phyloP scores from a whole-genome alignment of 2,888 invertebrate genomes.

The Anorthoa munda region DNA sequence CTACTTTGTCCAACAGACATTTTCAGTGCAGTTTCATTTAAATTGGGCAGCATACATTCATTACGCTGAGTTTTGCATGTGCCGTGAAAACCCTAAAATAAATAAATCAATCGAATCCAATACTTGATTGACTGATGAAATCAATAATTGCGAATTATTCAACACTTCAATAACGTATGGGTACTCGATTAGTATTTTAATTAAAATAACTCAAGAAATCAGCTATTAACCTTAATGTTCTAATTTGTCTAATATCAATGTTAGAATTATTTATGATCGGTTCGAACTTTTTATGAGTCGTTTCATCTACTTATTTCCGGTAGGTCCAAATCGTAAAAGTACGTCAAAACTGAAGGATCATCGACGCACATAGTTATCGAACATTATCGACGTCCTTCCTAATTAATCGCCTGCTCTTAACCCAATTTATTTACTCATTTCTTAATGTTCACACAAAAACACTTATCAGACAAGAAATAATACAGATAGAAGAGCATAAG shows the following conservation, averaged over 20 bases:
- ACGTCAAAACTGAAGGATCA: too few relatives aligned
- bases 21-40: too few relatives aligned
- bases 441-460: too few relatives aligned
- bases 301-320: conserved; percentile 33
- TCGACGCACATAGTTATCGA: too few relatives aligned
- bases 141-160: conserved; percentile 42
- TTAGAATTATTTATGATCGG: conserved; percentile 20
- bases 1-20: too few relatives aligned
- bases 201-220: conserved; percentile 50
- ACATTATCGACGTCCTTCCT: too few relatives aligned
- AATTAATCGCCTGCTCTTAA: too few relatives aligned
- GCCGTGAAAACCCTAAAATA: not conserved
- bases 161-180: conserved; percentile 23
- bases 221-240: conserved; percentile 41
- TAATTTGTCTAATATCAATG: conserved; percentile 33
- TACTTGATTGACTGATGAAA: conserved; percentile 36
- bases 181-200: conserved; percentile 53
- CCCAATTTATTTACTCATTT: too few relatives aligned
- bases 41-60: too few relatives aligned
- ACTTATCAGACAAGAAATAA: too few relatives aligned
- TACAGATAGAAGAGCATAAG: too few relatives aligned
- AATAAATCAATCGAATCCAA: conserved; percentile 29
- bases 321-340: not conserved
- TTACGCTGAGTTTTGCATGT: not conserved
- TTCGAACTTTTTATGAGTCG: not conserved